phyloP scores from a whole-genome alignment of 2,113 vertebrate species.

The Antidorcas marsupialis region DNA sequence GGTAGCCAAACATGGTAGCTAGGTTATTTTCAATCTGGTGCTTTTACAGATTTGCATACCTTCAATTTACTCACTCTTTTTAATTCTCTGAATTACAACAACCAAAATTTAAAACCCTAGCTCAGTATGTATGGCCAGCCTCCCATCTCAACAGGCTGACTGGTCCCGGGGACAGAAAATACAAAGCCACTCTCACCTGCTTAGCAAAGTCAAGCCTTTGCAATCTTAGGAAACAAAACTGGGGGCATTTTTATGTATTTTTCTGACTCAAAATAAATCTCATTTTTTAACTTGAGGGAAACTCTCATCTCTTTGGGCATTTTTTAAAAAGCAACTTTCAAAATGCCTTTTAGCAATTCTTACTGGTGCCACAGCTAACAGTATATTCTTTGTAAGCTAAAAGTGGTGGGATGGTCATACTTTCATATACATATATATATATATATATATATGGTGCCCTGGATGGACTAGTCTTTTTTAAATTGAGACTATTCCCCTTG shows the following conservation, averaged over 20 bases:
- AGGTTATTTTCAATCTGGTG: background rate
- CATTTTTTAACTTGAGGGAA: background rate
- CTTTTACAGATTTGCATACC: background rate
- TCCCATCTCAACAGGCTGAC: background rate
- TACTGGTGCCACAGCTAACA: background rate
- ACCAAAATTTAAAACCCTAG: background rate
- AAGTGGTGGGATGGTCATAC: background rate
- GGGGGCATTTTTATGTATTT: background rate
- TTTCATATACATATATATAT: background rate
- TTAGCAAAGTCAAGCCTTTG: background rate
- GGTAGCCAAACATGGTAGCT: background rate
- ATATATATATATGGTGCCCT: background rate
- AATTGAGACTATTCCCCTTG: background rate
- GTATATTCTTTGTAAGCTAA: background rate
- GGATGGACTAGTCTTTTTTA: background rate
- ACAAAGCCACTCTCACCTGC: background rate
- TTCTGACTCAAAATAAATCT: background rate
- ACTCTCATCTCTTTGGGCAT: background rate
- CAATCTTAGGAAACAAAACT: background rate
- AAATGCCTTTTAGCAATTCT: background rate
- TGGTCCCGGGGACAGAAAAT: background rate
- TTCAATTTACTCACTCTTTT: background rate
- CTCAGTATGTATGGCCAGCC: background rate
- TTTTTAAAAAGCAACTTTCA: background rate
- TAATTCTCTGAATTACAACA: background rate